Conservation (phyloP, 2,888 invertebrate species). For the Dione vanillae region DNA sequence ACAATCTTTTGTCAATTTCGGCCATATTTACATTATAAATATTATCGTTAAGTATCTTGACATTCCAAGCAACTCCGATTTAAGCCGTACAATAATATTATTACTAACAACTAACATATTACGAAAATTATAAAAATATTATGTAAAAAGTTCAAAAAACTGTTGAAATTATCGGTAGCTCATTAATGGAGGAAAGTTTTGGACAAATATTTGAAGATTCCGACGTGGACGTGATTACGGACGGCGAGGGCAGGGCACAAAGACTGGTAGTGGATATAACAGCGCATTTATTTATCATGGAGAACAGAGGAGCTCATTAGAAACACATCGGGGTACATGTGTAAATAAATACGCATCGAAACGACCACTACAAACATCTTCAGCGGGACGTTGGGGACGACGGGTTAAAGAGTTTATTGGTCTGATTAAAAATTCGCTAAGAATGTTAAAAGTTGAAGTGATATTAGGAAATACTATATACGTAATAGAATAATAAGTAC, state of each 20-base stretch:
- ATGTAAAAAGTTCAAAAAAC: constrained; percentile 71
- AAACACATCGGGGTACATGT: constrained; percentile 77
- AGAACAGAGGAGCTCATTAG: constrained; percentile 72
- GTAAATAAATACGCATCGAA: constrained; percentile 75
- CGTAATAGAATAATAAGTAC: too few relatives aligned
- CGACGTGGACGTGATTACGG: constrained; percentile 74
- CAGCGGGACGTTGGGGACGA: constrained; percentile 59
- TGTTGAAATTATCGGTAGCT: constrained; percentile 75
- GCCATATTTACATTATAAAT: constrained; percentile 71
- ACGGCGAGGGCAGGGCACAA: constrained; percentile 63
- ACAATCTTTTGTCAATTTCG: constrained; percentile 27
- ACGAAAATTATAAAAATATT: constrained; percentile 53
- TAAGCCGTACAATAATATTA: not conserved
- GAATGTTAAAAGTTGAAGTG: too few relatives aligned
- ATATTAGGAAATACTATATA: too few relatives aligned
- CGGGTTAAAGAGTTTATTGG: constrained; percentile 43
- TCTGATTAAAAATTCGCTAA: constrained; percentile 13
- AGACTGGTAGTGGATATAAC: constrained; percentile 80
- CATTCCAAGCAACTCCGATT: constrained; percentile 58
- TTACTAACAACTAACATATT: constrained; percentile 7
- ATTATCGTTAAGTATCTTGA: constrained; percentile 72
- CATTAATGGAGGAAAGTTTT: constrained; percentile 81
- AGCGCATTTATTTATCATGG: constrained; percentile 67
- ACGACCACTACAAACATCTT: constrained; percentile 68
- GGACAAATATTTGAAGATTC: constrained; percentile 78